phyloP scores from a whole-genome alignment of 2,888 invertebrate genomes.

The Meliscaeva auricollis region DNA sequence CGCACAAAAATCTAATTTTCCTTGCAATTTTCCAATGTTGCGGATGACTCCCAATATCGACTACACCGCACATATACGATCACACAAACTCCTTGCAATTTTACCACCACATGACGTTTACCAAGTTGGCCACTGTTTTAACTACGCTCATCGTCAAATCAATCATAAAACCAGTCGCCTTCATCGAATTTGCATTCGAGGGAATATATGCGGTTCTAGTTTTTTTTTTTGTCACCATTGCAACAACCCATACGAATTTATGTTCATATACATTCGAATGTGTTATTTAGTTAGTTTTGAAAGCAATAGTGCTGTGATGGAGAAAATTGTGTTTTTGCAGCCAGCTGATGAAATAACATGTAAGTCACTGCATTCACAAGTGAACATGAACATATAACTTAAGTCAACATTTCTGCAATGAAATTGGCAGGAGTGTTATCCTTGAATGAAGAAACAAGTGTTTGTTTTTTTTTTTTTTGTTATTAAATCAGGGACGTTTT shows the following conservation, averaged over 20 bases:
- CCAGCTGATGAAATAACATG: constrained; percentile 18
- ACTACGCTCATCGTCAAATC: constrained; percentile 42
- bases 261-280: background rate
- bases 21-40: constrained; percentile 23
- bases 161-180: constrained; percentile 63
- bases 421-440: background rate
- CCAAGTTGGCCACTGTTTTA: constrained; percentile 40
- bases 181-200: constrained; percentile 56
- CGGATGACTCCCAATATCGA: background rate
- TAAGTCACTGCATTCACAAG: background rate
- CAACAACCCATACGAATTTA: background rate
- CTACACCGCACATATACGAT: background rate
- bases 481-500: background rate
- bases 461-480: background rate
- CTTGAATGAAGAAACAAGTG: too few species aligned
- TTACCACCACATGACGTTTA: constrained; percentile 20
- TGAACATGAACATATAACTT: constrained; percentile 9
- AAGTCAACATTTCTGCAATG: background rate
- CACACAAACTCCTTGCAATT: constrained; percentile 10
- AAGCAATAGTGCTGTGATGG: constrained; percentile 2
- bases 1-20: constrained; percentile 34
- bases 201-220: constrained; percentile 31
- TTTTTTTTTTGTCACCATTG: constrained; percentile 19
- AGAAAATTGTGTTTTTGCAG: constrained; percentile 8
- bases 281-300: constrained; percentile 43